Conservation (phyloP, 2,888 invertebrate genomes). For the Apeira syringaria region DNA sequence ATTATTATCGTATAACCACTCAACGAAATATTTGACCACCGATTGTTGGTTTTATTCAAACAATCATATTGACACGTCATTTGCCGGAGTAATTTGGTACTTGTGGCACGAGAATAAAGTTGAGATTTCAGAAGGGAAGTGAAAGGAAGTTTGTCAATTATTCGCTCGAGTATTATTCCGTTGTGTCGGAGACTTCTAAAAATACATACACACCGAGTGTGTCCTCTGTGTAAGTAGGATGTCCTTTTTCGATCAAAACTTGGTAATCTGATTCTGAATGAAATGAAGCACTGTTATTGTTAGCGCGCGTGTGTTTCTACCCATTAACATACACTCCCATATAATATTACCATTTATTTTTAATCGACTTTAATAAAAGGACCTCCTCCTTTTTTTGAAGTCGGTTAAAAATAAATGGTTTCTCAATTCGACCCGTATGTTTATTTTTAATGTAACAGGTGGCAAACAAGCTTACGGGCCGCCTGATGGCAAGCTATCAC, state of each 20-base stretch:
- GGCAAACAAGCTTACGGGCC: too few relatives aligned
- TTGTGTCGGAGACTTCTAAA: constrained; percentile 16
- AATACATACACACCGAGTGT: constrained; percentile 15
- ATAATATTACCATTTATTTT: too few relatives aligned
- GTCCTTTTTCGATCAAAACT: constrained; percentile 10
- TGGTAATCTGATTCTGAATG: constrained; percentile 1
- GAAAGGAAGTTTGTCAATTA: constrained; percentile 28
- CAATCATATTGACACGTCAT: constrained; percentile 15
- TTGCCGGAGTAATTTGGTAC: constrained; percentile 9
- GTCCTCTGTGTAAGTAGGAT: constrained; percentile 15
- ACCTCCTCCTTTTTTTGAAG: too few relatives aligned
- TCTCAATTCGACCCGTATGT: too few relatives aligned
- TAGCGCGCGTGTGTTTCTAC: too few relatives aligned
- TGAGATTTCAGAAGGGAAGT: neutral
- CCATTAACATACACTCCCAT: too few relatives aligned
- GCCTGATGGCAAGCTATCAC: too few relatives aligned
- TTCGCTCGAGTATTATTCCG: constrained; percentile 19
- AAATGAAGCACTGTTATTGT: too few relatives aligned
- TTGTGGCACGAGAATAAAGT: constrained; percentile 13
- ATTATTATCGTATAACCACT: constrained; percentile 27
- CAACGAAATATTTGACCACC: constrained; percentile 24
- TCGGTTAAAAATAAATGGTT: too few relatives aligned
- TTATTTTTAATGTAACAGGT: too few relatives aligned
- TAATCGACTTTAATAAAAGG: too few relatives aligned
- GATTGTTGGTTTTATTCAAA: constrained; percentile 17